A percentile compares a stretch with the other conserved stretches of the same genome.
Evolutionary conservation across 2,888 invertebrate species (phyloP).

Genomic region (Phengaris alcon): DNA sequence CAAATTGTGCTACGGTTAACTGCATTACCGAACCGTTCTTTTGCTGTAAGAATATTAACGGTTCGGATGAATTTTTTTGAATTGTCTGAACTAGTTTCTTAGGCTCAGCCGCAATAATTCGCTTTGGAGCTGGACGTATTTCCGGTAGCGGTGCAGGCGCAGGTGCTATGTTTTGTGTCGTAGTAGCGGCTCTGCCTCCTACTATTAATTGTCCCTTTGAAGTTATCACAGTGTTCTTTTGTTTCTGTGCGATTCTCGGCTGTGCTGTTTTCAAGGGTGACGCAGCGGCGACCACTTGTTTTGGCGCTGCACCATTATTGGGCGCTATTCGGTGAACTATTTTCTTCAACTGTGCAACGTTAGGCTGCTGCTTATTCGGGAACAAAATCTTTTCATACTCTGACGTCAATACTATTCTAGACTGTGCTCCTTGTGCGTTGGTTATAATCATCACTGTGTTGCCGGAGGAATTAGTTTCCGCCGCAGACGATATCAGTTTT

Average conservation of each 20-base stretch:
- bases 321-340: slow-evolving; percentile 61
- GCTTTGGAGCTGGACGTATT: slow-evolving; percentile 59
- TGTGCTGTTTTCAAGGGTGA: slow-evolving; percentile 51
- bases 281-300: slow-evolving; percentile 50
- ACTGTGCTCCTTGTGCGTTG: slow-evolving; percentile 81
- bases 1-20: slow-evolving; percentile 72
- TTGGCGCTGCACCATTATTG: slow-evolving; percentile 48
- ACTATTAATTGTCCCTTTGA: slow-evolving; percentile 79
- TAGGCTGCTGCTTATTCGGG: slow-evolving; percentile 71
- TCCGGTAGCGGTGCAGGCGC: slow-evolving; percentile 55
- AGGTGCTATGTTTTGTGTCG: slow-evolving; percentile 68
- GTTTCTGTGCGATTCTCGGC: slow-evolving; percentile 64
- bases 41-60: slow-evolving; percentile 68
- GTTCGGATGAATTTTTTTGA: slow-evolving; percentile 62
- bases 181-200: slow-evolving; percentile 66
- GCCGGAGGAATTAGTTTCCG: slow-evolving; percentile 59
- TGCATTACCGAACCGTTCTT: slow-evolving; percentile 74
- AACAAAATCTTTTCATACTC: slow-evolving; percentile 81
- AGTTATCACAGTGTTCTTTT: slow-evolving; percentile 76
- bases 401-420: slow-evolving; percentile 79
- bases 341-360: slow-evolving; percentile 61
- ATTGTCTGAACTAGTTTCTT: slow-evolving; percentile 62
- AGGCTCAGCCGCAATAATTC: slow-evolving; percentile 59
- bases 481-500: slow-evolving; percentile 59
- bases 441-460: slow-evolving; percentile 83